Evolutionary conservation across 2,888 invertebrate genomes (phyloP).

Genomic region (Mactromeris polynyma): DNA sequence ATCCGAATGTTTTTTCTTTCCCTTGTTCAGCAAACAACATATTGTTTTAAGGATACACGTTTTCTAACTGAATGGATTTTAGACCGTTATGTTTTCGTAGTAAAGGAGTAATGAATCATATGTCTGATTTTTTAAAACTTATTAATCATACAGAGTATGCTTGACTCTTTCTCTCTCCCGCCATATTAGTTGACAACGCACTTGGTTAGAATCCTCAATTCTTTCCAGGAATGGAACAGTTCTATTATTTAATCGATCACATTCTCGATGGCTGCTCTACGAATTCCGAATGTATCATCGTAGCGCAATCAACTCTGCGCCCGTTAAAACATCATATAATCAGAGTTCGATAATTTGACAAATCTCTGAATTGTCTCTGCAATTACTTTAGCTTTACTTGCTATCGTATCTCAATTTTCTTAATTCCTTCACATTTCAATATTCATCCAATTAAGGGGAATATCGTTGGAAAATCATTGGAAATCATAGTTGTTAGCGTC

Average conservation of each 20-base stretch:
- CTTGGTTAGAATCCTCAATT: neutral
- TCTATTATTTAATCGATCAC: conserved; percentile 16
- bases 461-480: conserved; percentile 50
- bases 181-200: neutral
- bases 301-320: conserved; percentile 30
- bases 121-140: no score
- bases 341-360: conserved; percentile 65
- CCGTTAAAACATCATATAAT: conserved; percentile 66
- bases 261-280: neutral
- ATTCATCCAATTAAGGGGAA: conserved; percentile 65
- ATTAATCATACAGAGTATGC: no score
- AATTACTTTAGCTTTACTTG: conserved; percentile 60
- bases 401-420: conserved; percentile 66
- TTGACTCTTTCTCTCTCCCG: no score
- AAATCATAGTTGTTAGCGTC: neutral
- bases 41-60: no score
- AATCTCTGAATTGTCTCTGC: conserved; percentile 64
- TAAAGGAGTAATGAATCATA: no score
- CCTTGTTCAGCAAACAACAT: no score
- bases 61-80: no score
- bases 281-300: neutral
- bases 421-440: conserved; percentile 61
- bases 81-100: no score
- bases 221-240: neutral
- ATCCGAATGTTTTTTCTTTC: no score